Base-by-base conservation (phyloP, 2,888 invertebrate genomes). In the Catocala nupta region DNA sequence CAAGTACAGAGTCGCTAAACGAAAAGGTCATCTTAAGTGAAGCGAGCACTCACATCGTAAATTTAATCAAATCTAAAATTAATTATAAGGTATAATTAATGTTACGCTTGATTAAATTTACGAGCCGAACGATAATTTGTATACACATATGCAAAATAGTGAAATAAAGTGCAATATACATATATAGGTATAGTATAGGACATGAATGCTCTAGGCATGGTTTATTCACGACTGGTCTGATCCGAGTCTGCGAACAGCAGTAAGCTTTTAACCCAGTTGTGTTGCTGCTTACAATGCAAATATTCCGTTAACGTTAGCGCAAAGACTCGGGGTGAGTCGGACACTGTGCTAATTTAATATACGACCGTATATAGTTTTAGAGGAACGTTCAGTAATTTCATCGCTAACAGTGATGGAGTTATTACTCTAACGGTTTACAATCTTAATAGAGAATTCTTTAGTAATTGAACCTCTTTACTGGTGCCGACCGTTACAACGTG, bases 221-320 rank as follows among this genome's bases (percentile, higher is more conserved):
- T 63, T 63, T 70, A 70, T 77, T 70, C 63, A 66, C 71, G 63
- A 62, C 67, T 74, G 62, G 78, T 67, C 70, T 74, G 63, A 68
- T 66, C 74, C 68, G 69, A 69, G 70, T 75, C 65, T 71, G 71
- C 70, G 73, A 81, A 90, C 87, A 86, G 70, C 84, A 79, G 80
- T 89, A 88, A 89, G 90, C 91, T 91, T 90, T 89, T 91, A 90
- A 89, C 89, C 88, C 80, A 86, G 86, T 87, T 86, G 78, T 81
- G 68, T 68, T 66, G 69, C 69, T 70, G 77, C 82, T 81, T 79
- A 80, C 81, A 83, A 84, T 83, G 84, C 82, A 87, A 84, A 85
- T 87, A 87, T 85, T 85, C 84, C 81, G 81, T 81, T 86, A 83
- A 81, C 82, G 82, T 82, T 81, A 79, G 76, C 81, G 73, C 76